Conservation (phyloP, 2,888 invertebrate species). For the Drosophila hamatofila region DNA sequence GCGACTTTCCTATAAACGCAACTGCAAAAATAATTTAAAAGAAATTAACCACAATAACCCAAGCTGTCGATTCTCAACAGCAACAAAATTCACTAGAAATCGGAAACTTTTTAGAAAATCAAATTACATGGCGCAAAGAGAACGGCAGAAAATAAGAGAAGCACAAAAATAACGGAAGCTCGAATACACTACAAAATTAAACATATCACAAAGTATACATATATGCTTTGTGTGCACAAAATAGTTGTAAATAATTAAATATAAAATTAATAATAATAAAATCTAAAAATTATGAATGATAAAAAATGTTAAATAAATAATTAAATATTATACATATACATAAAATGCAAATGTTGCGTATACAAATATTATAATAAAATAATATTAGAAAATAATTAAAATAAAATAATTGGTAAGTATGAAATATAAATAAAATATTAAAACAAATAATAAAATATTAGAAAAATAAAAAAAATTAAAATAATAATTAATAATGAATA, state of each 20-base stretch:
- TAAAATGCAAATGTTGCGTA: too few relatives aligned
- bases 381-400: too few relatives aligned
- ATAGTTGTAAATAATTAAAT: too few relatives aligned
- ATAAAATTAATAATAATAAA: too few relatives aligned
- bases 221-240: neutral
- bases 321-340: too few relatives aligned
- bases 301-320: too few relatives aligned
- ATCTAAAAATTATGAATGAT: too few relatives aligned
- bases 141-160: constrained; percentile 39
- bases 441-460: neutral
- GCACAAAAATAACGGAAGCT: constrained; percentile 4
- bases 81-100: constrained; percentile 78
- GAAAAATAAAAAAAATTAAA: too few relatives aligned
- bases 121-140: constrained; percentile 72
- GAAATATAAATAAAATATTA: too few relatives aligned
- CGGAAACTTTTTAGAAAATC: constrained; percentile 81
- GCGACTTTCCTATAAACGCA: constrained; percentile 50
- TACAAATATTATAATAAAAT: too few relatives aligned
- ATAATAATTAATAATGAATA: too few relatives aligned
- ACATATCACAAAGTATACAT: neutral
- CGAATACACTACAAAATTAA: constrained; percentile 33
- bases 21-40: constrained; percentile 78
- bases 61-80: constrained; percentile 65
- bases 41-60: constrained; percentile 79
- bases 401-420: too few relatives aligned